Base-by-base conservation (phyloP, 2,797 vertebrate species). In the Gorsachius magnificus region DNA sequence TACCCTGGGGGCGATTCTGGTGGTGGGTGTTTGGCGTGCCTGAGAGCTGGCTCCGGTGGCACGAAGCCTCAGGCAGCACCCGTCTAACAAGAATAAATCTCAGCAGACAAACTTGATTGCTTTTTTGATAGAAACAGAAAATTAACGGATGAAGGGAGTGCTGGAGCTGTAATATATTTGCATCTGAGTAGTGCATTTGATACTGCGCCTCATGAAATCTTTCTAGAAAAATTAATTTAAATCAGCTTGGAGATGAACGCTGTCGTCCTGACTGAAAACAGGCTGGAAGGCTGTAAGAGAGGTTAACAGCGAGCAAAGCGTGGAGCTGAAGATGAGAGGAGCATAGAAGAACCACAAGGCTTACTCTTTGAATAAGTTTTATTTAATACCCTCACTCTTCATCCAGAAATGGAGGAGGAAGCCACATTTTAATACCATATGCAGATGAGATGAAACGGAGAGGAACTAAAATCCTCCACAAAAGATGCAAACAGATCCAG, bases 141-240 rank as follows among this genome's bases (percentile, higher is more conserved):
- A 96, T 97, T 94, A 96, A 90, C 1, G 0, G 86, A 87, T 95
- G 83, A 96, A 94, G 61, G 61, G 61, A 95, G 83, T 31, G 81
- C 88, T 89, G 43, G 75, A 93, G 86, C 77, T 89, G 64, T 92
- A 87, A 92, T 94, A 70, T 79, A 90, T 97, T 96, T 91, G 82
- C 92, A 93, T 94, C 89, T 72, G 76, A 92, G 89, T 46, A 76
- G 76, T 54, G 58, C 88, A 80, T 92, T 89, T 93, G 85, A 95
- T 97, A 92, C 81, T 90, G 80, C 93, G 87, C 76, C 76, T 93
- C 83, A 56, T 80, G 81, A 94, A 96, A 93, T 92, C 95, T 90
- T 95, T 89, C 93, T 94, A 83, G 94, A 96, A 96, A 95, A 94
- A 95, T 92, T 96, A 87, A 96, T 96, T 95, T 91, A 81, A 96